Evolutionary conservation across 2,888 invertebrate genomes (phyloP).

Genomic region (Synergus japonicus): DNA sequence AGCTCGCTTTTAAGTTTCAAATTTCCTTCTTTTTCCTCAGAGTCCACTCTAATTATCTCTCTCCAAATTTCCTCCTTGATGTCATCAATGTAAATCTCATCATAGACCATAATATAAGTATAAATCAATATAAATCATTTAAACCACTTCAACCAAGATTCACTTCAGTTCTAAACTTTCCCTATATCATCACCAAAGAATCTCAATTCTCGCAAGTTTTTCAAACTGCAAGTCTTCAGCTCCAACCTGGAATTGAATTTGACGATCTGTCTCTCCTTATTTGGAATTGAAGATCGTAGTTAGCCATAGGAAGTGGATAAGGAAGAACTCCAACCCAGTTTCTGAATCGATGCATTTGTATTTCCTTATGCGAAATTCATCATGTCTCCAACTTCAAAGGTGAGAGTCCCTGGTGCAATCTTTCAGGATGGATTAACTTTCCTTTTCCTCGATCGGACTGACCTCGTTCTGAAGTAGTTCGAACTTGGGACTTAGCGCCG

Average conservation of each 20-base stretch:
- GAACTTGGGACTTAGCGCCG: conserved; percentile 80
- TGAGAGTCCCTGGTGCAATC: conserved; percentile 50
- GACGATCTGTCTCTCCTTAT: not conserved
- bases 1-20: conserved; percentile 6
- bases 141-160: not conserved
- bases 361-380: conserved; percentile 6
- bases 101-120: not conserved
- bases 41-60: not conserved
- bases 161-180: not conserved
- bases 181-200: not conserved
- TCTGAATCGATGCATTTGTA: not conserved
- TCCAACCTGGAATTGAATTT: not conserved
- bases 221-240: not conserved
- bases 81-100: not conserved
- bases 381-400: conserved; percentile 41
- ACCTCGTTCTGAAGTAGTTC: conserved; percentile 80
- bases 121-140: not conserved
- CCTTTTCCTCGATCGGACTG: conserved; percentile 76
- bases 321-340: not conserved
- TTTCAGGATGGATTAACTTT: conserved; percentile 71
- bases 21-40: not conserved
- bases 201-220: not conserved
- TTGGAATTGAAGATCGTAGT: not conserved
- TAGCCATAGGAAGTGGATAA: not conserved
- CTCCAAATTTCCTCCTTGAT: not conserved